These are phyloP conservation scores for Melinaea marsaeus DNA, from an alignment of 2,888 invertebrate species.

Conservation along the genomic window DNA sequence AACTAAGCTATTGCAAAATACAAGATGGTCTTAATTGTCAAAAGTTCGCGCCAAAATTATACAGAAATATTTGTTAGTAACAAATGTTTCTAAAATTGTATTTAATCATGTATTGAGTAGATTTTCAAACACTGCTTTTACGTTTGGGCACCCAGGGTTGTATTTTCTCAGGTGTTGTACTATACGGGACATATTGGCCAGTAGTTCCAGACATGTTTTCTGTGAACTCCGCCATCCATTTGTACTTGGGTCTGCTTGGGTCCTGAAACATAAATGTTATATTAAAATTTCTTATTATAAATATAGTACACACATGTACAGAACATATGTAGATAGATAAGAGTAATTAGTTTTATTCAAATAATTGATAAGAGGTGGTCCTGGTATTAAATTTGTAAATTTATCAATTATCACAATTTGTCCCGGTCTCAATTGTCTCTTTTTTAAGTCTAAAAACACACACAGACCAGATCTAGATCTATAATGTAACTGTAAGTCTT, in stretches of 20 bases:
- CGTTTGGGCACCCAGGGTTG: constrained; percentile 86
- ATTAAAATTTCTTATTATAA: too few relatives aligned
- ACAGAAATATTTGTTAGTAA: not conserved
- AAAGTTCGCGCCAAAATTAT: not conserved
- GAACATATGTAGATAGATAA: too few relatives aligned
- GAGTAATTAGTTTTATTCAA: too few relatives aligned
- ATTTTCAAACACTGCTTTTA: constrained; percentile 37
- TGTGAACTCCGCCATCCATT: constrained; percentile 91
- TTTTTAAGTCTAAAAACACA: too few relatives aligned
- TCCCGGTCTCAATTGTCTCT: too few relatives aligned
- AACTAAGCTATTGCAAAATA: constrained; percentile 39
- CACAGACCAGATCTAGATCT: too few relatives aligned
- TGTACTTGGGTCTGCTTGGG: constrained; percentile 85
- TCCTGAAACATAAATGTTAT: constrained; percentile 62
- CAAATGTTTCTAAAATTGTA: not conserved
- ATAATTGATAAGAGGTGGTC: too few relatives aligned
- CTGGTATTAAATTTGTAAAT: too few relatives aligned
- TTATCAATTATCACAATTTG: too few relatives aligned
- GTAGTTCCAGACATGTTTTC: constrained; percentile 92
- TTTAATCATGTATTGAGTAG: not conserved
- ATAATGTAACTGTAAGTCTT: not conserved
- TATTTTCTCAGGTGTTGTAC: constrained; percentile 91
- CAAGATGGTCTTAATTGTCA: not conserved
- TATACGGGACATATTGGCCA: constrained; percentile 92
- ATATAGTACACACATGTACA: too few relatives aligned